Conservation (phyloP, 2,113 vertebrate genomes). For the Phalacrocorax carbo region DNA sequence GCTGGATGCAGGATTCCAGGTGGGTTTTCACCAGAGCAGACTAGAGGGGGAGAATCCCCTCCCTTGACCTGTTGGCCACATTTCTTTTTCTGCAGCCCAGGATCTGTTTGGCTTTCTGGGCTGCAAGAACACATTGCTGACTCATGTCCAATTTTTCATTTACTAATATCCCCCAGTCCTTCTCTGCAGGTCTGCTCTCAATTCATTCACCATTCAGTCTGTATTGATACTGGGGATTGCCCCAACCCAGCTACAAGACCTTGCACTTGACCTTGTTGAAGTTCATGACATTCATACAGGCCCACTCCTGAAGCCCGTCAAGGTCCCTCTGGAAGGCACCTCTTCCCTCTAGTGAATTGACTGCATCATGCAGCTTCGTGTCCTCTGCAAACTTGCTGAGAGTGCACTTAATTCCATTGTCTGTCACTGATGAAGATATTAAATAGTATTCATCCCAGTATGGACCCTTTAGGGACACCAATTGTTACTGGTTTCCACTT, state of each 20-base stretch:
- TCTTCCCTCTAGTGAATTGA: rapidly evolving
- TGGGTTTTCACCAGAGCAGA: neutral
- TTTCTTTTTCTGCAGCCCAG: neutral
- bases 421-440: neutral
- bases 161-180: neutral
- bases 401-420: too few species aligned
- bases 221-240: too few species aligned
- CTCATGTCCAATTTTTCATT: neutral
- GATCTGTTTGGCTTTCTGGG: neutral
- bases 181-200: neutral
- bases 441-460: neutral
- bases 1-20: neutral
- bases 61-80: rapidly evolving
- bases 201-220: too few species aligned
- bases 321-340: too few species aligned
- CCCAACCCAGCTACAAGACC: neutral
- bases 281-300: neutral
- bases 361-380: too few species aligned
- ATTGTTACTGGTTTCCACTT: neutral
- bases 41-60: neutral
- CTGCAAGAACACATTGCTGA: neutral
- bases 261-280: neutral
- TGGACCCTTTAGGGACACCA: neutral
- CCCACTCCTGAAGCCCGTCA: neutral
- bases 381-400: neutral